phyloP scores from a whole-genome alignment of 2,888 invertebrate species.

The Oscheius myriophilus region DNA sequence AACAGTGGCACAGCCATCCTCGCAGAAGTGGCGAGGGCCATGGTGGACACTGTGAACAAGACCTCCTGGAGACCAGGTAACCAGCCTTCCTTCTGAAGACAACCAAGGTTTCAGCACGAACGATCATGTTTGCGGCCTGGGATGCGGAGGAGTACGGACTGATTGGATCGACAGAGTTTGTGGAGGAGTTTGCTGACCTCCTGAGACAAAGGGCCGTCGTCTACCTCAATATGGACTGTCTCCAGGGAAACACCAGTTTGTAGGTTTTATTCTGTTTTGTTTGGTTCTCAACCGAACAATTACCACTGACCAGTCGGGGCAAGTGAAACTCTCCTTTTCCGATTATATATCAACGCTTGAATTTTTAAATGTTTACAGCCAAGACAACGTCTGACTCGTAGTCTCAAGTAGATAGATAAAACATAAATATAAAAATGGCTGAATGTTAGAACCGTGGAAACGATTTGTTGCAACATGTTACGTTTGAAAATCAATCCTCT shows the following conservation, averaged over 20 bases:
- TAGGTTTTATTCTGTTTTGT: slow-evolving; percentile 36
- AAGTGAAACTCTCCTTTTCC: too few species aligned
- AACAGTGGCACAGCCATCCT: slow-evolving; percentile 74
- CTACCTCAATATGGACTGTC: slow-evolving; percentile 73
- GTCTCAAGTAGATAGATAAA: too few species aligned
- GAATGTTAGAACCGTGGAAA: too few species aligned
- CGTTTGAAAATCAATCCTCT: too few species aligned
- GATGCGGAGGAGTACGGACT: slow-evolving; percentile 73
- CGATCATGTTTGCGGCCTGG: slow-evolving; percentile 73
- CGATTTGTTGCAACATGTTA: too few species aligned
- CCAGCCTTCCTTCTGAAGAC: not conserved
- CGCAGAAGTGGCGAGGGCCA: slow-evolving; percentile 72
- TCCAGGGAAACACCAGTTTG: slow-evolving; percentile 63
- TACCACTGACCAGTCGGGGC: not conserved
- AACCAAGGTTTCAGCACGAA: slow-evolving; percentile 64
- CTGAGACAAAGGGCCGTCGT: slow-evolving; percentile 72
- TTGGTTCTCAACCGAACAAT: not conserved
- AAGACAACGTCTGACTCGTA: too few species aligned
- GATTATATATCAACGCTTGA: too few species aligned
- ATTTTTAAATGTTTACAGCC: not conserved
- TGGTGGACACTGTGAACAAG: slow-evolving; percentile 56
- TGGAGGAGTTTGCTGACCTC: slow-evolving; percentile 71
- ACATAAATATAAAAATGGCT: too few species aligned
- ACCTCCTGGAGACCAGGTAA: slow-evolving; percentile 73
- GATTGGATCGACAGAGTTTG: slow-evolving; percentile 75